These are phyloP conservation scores for Druon quercuslanigerum DNA, from an alignment of 1,140 invertebrate species.

Conservation along the genomic window DNA sequence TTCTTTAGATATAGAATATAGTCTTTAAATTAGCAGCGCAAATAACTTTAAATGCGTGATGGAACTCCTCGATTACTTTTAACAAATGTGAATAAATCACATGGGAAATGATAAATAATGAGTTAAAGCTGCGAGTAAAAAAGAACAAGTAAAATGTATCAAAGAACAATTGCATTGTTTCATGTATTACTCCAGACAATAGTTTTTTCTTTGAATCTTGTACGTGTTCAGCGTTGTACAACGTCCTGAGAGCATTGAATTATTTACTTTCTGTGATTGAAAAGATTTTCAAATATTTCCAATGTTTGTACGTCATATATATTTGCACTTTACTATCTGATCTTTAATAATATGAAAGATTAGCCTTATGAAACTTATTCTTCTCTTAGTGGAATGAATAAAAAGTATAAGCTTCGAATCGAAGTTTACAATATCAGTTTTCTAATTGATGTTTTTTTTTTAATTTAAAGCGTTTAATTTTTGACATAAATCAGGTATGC, in stretches of 20 bases:
- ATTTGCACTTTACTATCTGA: background rate
- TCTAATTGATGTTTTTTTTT: too few relatives aligned
- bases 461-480: too few relatives aligned
- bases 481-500: too few relatives aligned
- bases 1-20: too few relatives aligned
- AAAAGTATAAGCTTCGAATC: background rate
- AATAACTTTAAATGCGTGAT: too few relatives aligned
- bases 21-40: too few relatives aligned
- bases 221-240: background rate
- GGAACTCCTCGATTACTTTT: too few relatives aligned
- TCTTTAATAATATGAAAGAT: background rate
- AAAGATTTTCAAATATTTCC: background rate
- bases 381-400: background rate
- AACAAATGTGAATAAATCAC: background rate
- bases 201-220: conserved; percentile 10
- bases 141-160: background rate
- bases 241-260: background rate
- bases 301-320: background rate
- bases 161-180: conserved; percentile 24
- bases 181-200: background rate
- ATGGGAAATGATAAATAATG: conserved; percentile 4
- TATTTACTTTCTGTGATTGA: background rate
- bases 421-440: too few relatives aligned
- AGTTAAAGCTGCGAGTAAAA: background rate
- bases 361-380: background rate